These are phyloP conservation scores for Condylura cristata DNA, from an alignment of 2,113 vertebrate genomes.

Conservation along the genomic window DNA sequence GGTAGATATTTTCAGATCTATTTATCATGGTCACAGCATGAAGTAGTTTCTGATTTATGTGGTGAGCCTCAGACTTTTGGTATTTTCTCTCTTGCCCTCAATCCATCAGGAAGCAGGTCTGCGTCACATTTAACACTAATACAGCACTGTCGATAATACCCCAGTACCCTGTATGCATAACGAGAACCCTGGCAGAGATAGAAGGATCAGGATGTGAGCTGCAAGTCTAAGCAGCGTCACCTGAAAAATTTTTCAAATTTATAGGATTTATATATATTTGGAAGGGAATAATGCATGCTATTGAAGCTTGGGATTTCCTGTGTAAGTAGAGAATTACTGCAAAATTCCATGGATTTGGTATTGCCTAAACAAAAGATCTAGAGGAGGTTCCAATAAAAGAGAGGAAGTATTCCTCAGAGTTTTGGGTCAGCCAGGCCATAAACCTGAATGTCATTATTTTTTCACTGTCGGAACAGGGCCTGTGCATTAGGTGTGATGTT, in stretches of 20 bases:
- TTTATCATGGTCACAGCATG: slow-evolving; percentile 82
- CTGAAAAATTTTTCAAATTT: not conserved
- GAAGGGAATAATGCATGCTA: not conserved
- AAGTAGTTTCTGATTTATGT: slow-evolving; percentile 82
- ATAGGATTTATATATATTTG: not conserved
- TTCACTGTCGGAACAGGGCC: not conserved
- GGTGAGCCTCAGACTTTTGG: slow-evolving; percentile 75
- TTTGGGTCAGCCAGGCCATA: not conserved
- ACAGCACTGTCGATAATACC: slow-evolving; percentile 55
- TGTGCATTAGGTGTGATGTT: not conserved
- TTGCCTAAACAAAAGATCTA: not conserved
- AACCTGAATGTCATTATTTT: not conserved
- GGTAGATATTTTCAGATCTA: slow-evolving; percentile 77
- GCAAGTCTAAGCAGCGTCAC: slow-evolving; percentile 16
- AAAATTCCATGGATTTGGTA: not conserved
- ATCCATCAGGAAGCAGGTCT: slow-evolving; percentile 72
- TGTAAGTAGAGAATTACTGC: not conserved
- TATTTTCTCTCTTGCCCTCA: slow-evolving; percentile 76
- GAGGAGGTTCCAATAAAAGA: not conserved
- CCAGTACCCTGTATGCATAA: not conserved
- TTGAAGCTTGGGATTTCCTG: not conserved
- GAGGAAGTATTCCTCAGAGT: not conserved
- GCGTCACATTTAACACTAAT: slow-evolving; percentile 59
- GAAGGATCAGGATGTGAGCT: not conserved
- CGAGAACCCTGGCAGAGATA: not conserved